Percentiles rank a stretch among this genome's conserved stretches.
Conservation (phyloP, 1,140 invertebrate genomes). For the Drosophila leontia region DNA sequence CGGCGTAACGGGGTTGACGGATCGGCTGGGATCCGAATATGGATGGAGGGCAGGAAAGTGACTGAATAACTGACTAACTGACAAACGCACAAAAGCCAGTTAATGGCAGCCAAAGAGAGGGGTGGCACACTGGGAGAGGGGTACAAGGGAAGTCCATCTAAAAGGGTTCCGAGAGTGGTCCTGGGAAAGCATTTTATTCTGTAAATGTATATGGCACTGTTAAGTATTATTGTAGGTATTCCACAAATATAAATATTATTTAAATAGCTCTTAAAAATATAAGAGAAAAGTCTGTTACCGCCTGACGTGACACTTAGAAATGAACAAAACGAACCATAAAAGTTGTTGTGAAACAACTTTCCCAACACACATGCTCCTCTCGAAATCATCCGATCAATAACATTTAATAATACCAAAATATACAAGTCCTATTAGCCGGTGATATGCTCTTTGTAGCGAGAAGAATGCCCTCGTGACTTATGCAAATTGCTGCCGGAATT, state of each 20-base stretch:
- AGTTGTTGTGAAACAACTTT: conserved; percentile 20
- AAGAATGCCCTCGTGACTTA: conserved; percentile 44
- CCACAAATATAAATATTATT: background rate
- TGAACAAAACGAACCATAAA: background rate
- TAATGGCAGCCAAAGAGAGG: conserved; percentile 15
- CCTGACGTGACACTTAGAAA: conserved; percentile 13
- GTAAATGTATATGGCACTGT: background rate
- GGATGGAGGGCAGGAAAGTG: conserved; percentile 26
- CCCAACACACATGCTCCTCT: background rate
- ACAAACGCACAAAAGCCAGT: conserved; percentile 38
- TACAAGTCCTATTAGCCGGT: conserved; percentile 48
- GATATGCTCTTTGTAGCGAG: conserved; percentile 28
- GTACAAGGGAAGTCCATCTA: background rate
- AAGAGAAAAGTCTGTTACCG: background rate
- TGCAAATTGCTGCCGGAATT: conserved; percentile 62
- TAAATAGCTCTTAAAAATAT: background rate
- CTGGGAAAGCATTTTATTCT: background rate
- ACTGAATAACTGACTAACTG: conserved; percentile 32
- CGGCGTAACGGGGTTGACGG: conserved; percentile 71
- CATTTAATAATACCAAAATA: conserved; percentile 52
- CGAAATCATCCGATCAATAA: conserved; percentile 44
- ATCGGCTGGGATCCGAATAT: conserved; percentile 21
- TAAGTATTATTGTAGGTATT: background rate
- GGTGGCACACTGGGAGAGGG: background rate
- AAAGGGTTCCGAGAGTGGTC: conserved; percentile 12